A percentile compares a stretch with the other conserved stretches of the same genome.
Evolutionary conservation across 2,113 vertebrate genomes (phyloP).

Genomic region (Lophochroa leadbeateri): DNA sequence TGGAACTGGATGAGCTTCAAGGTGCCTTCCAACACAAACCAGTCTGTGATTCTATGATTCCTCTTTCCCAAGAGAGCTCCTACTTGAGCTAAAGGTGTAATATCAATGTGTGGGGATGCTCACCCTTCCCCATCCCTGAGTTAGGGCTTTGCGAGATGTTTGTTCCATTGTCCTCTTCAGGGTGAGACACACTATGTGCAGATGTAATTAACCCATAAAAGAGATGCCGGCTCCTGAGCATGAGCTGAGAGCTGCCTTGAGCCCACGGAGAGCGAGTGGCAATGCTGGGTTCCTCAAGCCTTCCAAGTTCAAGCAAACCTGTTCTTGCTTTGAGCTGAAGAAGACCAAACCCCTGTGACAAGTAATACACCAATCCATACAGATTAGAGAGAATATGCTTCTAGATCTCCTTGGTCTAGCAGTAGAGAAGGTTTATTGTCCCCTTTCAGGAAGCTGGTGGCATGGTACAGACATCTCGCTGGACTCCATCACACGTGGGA

Average conservation of each 20-base stretch:
- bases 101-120: not conserved
- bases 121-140: not conserved
- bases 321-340: not conserved
- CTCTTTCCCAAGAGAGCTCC: not conserved
- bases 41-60: not conserved
- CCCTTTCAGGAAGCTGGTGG: not conserved
- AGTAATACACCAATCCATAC: not conserved
- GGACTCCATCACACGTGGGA: not conserved
- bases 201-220: not conserved
- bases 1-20: not conserved
- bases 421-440: not conserved
- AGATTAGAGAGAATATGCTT: not conserved
- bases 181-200: not conserved
- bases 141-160: not conserved
- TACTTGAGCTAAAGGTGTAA: not conserved
- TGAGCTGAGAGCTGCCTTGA: not conserved
- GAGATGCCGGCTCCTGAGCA: not conserved
- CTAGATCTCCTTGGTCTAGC: not conserved
- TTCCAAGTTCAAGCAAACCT: not conserved
- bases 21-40: not conserved
- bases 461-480: fast-evolving
- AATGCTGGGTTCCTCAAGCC: not conserved
- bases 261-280: not conserved
- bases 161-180: not conserved
- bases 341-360: not conserved